These are phyloP conservation scores for Coenobita brevimanus DNA, from an alignment of 1,140 invertebrate species.

Conservation along the genomic window DNA sequence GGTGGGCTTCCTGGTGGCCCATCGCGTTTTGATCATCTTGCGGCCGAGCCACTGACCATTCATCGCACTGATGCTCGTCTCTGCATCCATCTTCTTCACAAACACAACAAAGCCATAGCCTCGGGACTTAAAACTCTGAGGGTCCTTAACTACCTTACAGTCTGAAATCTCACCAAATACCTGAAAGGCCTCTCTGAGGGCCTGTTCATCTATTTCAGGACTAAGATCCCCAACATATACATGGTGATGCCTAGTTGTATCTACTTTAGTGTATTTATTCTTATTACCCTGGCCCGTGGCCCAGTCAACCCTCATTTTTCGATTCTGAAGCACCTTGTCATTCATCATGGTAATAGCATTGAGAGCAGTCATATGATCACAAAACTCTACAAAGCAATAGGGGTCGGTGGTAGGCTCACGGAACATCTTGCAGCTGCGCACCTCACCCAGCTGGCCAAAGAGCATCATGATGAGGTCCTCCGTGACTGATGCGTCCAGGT, in stretches of 20 bases:
- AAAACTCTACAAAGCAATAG: constrained; percentile 98
- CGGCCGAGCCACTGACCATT: constrained; percentile 79
- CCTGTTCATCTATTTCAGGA: constrained; percentile 78
- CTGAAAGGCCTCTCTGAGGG: constrained; percentile 77
- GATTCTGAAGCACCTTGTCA: constrained; percentile 79
- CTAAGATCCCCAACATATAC: constrained; percentile 79
- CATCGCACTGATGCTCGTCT: constrained; percentile 78
- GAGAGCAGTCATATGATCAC: constrained; percentile 92
- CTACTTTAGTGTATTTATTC: constrained; percentile 69
- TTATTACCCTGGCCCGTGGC: constrained; percentile 70
- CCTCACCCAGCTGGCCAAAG: constrained; percentile 77
- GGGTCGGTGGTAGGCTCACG: constrained; percentile 88
- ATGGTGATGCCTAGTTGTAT: constrained; percentile 74
- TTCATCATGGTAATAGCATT: constrained; percentile 98
- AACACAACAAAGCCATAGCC: constrained; percentile 80
- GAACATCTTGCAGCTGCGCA: constrained; percentile 79
- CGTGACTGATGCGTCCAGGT: constrained; percentile 76
- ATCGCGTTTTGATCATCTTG: constrained; percentile 78
- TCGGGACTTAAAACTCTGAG: constrained; percentile 77
- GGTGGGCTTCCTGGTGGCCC: constrained; percentile 77
- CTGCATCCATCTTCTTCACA: constrained; percentile 78
- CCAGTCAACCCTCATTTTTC: constrained; percentile 71
- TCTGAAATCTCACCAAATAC: constrained; percentile 79
- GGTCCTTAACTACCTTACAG: constrained; percentile 78
- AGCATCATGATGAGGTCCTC: constrained; percentile 77